Conservation (phyloP, 35 echinoderm and acorn worm species). For the Apostichopus californicus region DNA sequence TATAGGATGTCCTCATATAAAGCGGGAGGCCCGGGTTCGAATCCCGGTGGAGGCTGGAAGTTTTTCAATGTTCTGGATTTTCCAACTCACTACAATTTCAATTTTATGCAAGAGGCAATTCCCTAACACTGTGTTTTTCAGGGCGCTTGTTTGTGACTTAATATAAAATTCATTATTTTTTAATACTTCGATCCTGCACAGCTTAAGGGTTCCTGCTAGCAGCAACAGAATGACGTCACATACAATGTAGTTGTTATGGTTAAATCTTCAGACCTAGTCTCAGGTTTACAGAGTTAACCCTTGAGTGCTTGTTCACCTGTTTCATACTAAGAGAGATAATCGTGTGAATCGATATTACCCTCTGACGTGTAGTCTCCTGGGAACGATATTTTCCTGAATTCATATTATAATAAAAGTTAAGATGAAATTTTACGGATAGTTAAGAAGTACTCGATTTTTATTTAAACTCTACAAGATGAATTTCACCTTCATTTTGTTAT, state of each 20-base stretch:
- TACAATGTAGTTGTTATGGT: neutral
- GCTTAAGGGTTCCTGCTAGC: neutral
- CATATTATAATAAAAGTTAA: neutral
- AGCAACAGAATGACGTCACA: constrained; percentile 2
- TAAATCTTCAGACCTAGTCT: neutral
- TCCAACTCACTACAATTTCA: too few species aligned
- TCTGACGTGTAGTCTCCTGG: neutral
- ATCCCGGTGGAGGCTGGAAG: too few species aligned
- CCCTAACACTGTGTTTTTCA: too few species aligned
- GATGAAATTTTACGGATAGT: neutral
- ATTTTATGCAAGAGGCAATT: too few species aligned
- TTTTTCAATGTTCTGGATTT: too few species aligned
- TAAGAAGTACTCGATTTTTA: neutral
- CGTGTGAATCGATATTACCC: constrained; percentile 2
- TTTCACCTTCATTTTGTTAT: too few species aligned
- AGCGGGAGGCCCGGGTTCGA: too few species aligned
- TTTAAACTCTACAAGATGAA: too few species aligned
- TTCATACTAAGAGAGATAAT: constrained; percentile 23
- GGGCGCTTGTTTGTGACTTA: too few species aligned
- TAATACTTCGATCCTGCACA: too few species aligned
- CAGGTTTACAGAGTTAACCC: neutral
- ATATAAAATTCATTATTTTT: too few species aligned
- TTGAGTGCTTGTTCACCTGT: constrained; percentile 36
- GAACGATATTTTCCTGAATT: neutral
- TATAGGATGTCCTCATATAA: too few species aligned